Evolutionary conservation across 2,888 invertebrate genomes (phyloP).

Genomic region (Spisula subtruncata): DNA sequence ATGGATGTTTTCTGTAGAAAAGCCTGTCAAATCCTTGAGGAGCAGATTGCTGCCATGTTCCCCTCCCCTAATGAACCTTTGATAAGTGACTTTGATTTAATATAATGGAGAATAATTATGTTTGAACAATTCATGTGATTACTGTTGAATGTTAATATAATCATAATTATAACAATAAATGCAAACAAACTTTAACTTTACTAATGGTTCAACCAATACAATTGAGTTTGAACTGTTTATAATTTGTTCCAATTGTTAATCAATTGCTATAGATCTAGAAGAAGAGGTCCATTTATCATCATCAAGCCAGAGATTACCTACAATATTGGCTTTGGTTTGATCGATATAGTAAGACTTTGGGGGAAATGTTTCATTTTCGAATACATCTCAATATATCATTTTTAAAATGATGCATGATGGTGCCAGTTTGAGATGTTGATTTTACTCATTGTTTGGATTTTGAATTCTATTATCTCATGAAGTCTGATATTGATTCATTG

Average conservation of each 20-base stretch:
- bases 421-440: constrained; percentile 20
- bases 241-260: not conserved
- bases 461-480: not conserved
- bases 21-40: too few species aligned
- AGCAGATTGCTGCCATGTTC: too few species aligned
- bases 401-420: constrained; percentile 6
- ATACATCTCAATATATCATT: not conserved
- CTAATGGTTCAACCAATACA: not conserved
- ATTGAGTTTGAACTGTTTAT: constrained; percentile 4
- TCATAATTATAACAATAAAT: too few species aligned
- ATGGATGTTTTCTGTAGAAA: too few species aligned
- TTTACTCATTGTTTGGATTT: constrained; percentile 1
- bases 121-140: too few species aligned
- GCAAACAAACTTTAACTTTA: too few species aligned
- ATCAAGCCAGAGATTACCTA: not conserved
- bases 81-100: too few species aligned
- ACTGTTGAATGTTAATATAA: too few species aligned
- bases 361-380: not conserved
- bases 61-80: too few species aligned
- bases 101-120: too few species aligned
- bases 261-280: not conserved
- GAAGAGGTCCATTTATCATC: not conserved
- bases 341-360: not conserved
- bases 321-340: not conserved
- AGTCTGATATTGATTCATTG: constrained; percentile 5